Evolutionary conservation across 2,797 vertebrate species (phyloP), one percentile per base, ranked within the genome.

Genomic region (Premnoplex brunnescens): DNA sequence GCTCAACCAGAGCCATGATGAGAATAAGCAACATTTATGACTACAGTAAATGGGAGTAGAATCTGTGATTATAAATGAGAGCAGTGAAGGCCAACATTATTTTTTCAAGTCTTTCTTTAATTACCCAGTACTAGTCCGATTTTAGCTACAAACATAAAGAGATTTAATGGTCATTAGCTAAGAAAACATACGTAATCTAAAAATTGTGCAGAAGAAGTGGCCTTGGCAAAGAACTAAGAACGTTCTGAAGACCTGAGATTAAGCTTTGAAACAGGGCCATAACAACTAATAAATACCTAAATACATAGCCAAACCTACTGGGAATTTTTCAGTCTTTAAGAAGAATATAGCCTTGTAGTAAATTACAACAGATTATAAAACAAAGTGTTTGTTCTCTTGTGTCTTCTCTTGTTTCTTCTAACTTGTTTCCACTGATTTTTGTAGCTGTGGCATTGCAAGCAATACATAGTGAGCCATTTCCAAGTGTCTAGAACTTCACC

Each of bases 381-480:
- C 9, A 76, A 79, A 66, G 20, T 27, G 9, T 28, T 8, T n/a
- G n/a, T 27, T 28, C 36, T 75, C 44, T 54, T 28, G 41, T 27
- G 9, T 28, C 9, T 27, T 28, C 36, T 75, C 44, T 54, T 28
- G 41, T 39, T 15, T 39, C 39, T 39, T 39, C 6, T 58, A 24
- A 41, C 9, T 68, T 52, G 6, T 60, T 77, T 74, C 26, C 30
- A 30, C 9, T 36, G 18, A 91, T n/a, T 56, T 68, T 16, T 10
- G 7, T 9, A 64, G 41, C 17, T 3, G 4, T 10, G 2, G 19
- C 7, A 59, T 4, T 37, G 23, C 11, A 52, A 81, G 37, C 14
- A 64, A 5, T 13, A 52, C 0, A 0, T 4, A 69, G 3, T 4
- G 5, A 64, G 13, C 17, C 59, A 41, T 14, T 37, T 71, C 10